A percentile compares a stretch with the other conserved stretches of the same genome.
phyloP scores from a whole-genome alignment of 2,113 vertebrate species.

The Trinectes maculatus region DNA sequence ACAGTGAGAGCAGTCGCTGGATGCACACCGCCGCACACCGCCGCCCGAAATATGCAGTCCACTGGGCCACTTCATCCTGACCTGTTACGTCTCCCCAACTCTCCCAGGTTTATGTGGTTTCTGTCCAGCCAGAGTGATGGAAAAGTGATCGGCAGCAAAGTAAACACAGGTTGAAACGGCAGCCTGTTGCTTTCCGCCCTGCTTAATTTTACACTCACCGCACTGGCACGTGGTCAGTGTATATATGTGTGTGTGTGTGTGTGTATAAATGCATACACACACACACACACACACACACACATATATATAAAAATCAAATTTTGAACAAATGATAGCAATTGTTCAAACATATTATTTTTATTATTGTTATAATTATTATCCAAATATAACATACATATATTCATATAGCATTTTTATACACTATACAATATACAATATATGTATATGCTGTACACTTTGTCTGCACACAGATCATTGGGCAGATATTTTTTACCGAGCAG shows the following conservation, averaged over 20 bases:
- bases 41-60: slow-evolving; percentile 29
- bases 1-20: slow-evolving; percentile 6
- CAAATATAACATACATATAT: too few relatives aligned
- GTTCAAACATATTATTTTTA: too few relatives aligned
- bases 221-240: slow-evolving; percentile 20
- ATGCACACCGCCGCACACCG: slow-evolving; percentile 1
- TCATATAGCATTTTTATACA: too few relatives aligned
- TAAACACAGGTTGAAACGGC: slow-evolving; percentile 58
- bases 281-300: too few relatives aligned
- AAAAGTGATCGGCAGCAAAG: slow-evolving; percentile 53
- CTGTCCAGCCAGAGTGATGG: slow-evolving; percentile 38
- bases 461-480: too few relatives aligned
- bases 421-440: too few relatives aligned
- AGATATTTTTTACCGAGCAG: not conserved
- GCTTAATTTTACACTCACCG: slow-evolving; percentile 42
- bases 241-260: too few relatives aligned
- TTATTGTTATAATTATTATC: too few relatives aligned
- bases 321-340: too few relatives aligned
- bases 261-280: too few relatives aligned
- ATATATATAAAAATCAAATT: too few relatives aligned
- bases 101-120: slow-evolving; percentile 59
- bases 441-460: too few relatives aligned
- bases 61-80: slow-evolving; percentile 9
- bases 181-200: slow-evolving; percentile 32
- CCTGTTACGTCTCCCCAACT: slow-evolving; percentile 32